phyloP scores from a whole-genome alignment of 2,888 invertebrate genomes.

The Lithosia quadra region DNA sequence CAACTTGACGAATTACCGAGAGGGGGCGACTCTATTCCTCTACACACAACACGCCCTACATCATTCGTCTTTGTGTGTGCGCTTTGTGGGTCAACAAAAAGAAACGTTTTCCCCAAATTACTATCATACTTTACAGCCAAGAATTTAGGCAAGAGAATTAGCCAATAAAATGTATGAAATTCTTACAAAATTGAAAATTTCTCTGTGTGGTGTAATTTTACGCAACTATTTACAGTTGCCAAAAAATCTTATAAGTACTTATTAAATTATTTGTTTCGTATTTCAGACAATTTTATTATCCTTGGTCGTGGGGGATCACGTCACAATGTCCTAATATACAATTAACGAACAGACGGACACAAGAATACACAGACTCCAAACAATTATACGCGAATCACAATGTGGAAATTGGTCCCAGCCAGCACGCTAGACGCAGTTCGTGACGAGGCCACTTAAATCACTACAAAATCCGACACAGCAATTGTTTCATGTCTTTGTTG shows the following conservation, averaged over 20 bases:
- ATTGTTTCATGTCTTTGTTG: not conserved
- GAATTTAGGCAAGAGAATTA: conserved; percentile 1
- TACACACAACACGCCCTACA: not conserved
- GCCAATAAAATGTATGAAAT: not conserved
- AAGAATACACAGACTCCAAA: too few species aligned
- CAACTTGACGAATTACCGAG: not conserved
- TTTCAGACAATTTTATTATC: too few species aligned
- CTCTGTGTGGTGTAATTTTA: not conserved
- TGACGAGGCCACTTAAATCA: not conserved
- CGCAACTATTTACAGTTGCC: not conserved
- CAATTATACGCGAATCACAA: too few species aligned
- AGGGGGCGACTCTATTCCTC: not conserved
- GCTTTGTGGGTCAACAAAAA: not conserved
- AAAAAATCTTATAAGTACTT: not conserved
- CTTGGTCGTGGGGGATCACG: too few species aligned
- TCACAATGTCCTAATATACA: too few species aligned
- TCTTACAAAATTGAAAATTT: not conserved
- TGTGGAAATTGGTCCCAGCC: too few species aligned
- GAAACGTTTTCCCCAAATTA: not conserved
- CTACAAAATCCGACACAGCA: not conserved
- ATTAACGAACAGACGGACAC: too few species aligned
- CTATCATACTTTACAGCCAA: not conserved
- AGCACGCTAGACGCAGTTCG: too few species aligned
- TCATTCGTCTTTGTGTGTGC: not conserved
- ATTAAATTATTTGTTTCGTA: too few species aligned